These are phyloP conservation scores for Caenorhabditis becei DNA, from an alignment of 2,888 invertebrate genomes.

Conservation along the genomic window DNA sequence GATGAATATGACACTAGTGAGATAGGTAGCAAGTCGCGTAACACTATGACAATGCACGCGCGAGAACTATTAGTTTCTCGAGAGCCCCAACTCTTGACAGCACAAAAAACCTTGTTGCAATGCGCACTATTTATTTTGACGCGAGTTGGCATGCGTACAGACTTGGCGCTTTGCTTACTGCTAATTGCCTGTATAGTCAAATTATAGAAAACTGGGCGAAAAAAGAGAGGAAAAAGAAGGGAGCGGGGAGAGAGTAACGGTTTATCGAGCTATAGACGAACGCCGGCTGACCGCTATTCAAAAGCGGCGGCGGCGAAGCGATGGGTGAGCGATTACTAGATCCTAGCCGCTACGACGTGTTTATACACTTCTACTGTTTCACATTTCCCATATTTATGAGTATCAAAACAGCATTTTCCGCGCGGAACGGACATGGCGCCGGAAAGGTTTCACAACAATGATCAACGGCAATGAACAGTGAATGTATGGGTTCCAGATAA, in stretches of 20 bases:
- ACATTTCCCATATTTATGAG: constrained; percentile 22
- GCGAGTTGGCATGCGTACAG: constrained; percentile 46
- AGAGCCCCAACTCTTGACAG: constrained; percentile 58
- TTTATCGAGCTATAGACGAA: constrained; percentile 60
- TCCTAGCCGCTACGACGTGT: constrained; percentile 47
- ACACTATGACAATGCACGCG: constrained; percentile 50
- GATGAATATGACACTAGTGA: constrained; percentile 45
- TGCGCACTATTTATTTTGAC: constrained; percentile 62
- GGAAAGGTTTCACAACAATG: neutral
- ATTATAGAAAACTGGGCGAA: constrained; percentile 47
- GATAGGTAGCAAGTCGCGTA: constrained; percentile 16
- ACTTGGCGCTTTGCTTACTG: constrained; percentile 29
- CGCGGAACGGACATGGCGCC: neutral
- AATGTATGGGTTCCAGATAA: neutral
- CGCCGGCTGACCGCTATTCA: constrained; percentile 56
- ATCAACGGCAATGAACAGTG: neutral
- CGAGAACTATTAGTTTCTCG: constrained; percentile 55
- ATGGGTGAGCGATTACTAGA: constrained; percentile 62
- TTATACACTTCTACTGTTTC: constrained; percentile 43
- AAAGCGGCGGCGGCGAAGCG: constrained; percentile 43
- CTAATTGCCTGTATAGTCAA: constrained; percentile 60
- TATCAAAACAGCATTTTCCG: constrained; percentile 18
- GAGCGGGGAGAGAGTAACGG: constrained; percentile 32
- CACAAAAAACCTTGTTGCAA: constrained; percentile 58
- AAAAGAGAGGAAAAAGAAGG: constrained; percentile 7